Evolutionary conservation across 2,797 vertebrate species (phyloP).

Genomic region (Sylvilagus floridanus): DNA sequence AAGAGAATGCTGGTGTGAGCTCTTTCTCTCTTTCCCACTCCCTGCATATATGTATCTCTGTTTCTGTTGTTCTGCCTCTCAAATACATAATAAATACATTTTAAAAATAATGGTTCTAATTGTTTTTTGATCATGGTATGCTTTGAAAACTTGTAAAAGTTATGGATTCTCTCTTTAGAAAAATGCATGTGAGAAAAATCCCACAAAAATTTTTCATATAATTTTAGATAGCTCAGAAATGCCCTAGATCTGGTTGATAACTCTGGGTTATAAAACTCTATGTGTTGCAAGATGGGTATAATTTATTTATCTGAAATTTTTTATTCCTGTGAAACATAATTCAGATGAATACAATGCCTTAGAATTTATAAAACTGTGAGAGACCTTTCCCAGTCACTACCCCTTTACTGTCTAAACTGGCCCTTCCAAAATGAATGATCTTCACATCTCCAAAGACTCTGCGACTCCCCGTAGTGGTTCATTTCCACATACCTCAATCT

Average conservation of each 20-base stretch:
- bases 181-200: background rate
- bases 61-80: no score
- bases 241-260: background rate
- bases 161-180: background rate
- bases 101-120: background rate
- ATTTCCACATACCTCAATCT: slow-evolving; percentile 27
- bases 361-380: slow-evolving; percentile 10
- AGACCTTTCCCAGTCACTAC: background rate
- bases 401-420: background rate
- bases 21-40: no score
- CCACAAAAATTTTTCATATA: background rate
- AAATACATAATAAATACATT: no score
- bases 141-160: slow-evolving; percentile 38
- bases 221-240: slow-evolving; percentile 37
- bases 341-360: slow-evolving; percentile 33
- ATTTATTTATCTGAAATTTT: slow-evolving; percentile 42
- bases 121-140: background rate
- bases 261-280: background rate
- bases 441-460: background rate
- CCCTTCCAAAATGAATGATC: slow-evolving; percentile 11
- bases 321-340: slow-evolving; percentile 49
- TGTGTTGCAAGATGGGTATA: slow-evolving; percentile 22
- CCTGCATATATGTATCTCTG: no score
- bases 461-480: background rate
- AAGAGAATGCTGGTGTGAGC: no score